phyloP scores from a whole-genome alignment of 2,888 invertebrate genomes.

The Calliopum simillimum region DNA sequence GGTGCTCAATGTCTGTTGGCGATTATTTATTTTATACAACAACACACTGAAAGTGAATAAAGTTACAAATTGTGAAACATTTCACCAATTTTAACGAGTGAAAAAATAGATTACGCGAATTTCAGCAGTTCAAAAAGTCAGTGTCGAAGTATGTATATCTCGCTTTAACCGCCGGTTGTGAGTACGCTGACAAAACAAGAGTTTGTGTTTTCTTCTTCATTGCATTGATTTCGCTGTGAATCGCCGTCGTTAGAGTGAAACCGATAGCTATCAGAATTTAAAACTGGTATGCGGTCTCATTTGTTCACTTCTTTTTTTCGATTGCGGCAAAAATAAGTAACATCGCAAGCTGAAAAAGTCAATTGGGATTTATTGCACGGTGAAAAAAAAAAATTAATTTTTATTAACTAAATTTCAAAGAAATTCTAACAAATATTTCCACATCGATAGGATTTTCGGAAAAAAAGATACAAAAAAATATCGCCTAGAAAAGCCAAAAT shows the following conservation, averaged over 20 bases:
- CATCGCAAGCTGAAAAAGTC: constrained; percentile 17
- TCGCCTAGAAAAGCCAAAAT: no score
- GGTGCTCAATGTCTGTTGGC: background rate
- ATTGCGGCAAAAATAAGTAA: constrained; percentile 31
- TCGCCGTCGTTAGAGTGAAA: background rate
- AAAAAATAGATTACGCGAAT: constrained; percentile 12
- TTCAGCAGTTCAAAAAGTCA: constrained; percentile 22
- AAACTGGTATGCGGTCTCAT: constrained; percentile 1
- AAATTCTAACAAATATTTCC: no score
- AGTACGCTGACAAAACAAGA: background rate
- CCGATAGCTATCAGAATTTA: background rate
- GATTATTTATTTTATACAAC: background rate
- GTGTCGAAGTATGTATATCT: constrained; percentile 34
- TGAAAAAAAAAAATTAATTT: no score
- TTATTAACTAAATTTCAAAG: no score
- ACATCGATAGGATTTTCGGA: no score
- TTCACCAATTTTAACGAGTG: no score
- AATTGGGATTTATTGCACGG: background rate
- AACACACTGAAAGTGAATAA: background rate
- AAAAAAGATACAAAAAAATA: no score
- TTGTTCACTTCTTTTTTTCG: constrained; percentile 14
- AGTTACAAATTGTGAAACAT: background rate
- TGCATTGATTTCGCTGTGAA: constrained; percentile 2
- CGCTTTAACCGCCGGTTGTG: constrained; percentile 10
- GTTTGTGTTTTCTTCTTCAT: constrained; percentile 36